A percentile compares a stretch with the other conserved stretches of the same genome.
Evolutionary conservation across 2,113 vertebrate genomes (phyloP).

Genomic region (Empidonax alnorum): DNA sequence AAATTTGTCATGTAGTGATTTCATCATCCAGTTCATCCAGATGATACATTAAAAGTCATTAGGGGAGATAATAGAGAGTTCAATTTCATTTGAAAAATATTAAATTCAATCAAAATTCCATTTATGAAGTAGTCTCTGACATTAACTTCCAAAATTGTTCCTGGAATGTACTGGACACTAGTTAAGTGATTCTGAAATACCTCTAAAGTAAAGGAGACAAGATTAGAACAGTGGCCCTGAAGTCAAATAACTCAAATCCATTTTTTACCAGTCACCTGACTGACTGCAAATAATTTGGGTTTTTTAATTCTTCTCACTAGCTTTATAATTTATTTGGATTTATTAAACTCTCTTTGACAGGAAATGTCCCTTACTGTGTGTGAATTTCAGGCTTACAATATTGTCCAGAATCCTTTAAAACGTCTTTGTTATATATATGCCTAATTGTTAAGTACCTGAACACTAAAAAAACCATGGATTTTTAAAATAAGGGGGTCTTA

Average conservation of each 20-base stretch:
- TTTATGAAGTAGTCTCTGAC: neutral
- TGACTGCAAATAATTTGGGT: neutral
- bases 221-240: neutral
- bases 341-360: neutral
- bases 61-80: neutral
- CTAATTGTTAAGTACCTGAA: neutral
- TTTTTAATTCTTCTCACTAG: neutral
- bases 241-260: neutral
- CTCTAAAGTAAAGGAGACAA: neutral
- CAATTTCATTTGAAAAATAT: neutral
- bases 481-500: neutral
- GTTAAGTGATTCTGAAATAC: neutral
- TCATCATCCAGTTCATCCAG: neutral
- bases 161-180: neutral
- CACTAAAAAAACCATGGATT: neutral
- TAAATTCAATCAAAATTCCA: neutral
- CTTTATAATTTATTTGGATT: neutral
- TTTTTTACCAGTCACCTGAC: neutral
- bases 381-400: neutral
- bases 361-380: neutral
- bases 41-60: neutral
- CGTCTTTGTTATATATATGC: neutral
- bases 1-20: neutral
- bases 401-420: neutral
- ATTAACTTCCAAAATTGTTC: neutral